phyloP scores from a whole-genome alignment of 2,888 invertebrate genomes.

The Erpobdella octoculata region DNA sequence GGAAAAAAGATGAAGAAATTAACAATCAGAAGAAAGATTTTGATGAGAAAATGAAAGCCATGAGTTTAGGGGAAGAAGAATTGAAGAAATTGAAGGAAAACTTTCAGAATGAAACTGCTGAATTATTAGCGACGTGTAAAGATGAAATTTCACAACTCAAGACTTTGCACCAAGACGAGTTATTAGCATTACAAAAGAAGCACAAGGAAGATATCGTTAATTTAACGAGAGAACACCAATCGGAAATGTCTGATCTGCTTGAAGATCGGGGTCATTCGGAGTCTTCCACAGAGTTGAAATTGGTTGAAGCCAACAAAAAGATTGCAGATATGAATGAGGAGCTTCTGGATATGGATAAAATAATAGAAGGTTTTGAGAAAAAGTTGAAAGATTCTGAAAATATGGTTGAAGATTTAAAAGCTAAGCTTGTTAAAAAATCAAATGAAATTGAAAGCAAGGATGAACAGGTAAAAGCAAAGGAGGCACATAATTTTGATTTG shows the following conservation, averaged over 20 bases:
- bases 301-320: background rate
- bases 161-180: background rate
- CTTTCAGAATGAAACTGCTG: too few relatives aligned
- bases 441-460: background rate
- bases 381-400: conserved; percentile 6
- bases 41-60: background rate
- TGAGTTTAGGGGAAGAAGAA: too few relatives aligned
- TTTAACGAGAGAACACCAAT: background rate
- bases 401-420: conserved; percentile 11
- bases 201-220: background rate
- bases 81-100: too few relatives aligned
- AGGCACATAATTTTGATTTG: background rate
- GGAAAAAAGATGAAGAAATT: background rate
- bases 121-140: too few relatives aligned
- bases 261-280: background rate
- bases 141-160: too few relatives aligned
- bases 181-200: background rate
- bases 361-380: background rate
- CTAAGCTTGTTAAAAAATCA: background rate
- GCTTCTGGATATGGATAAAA: background rate
- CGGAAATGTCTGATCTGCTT: background rate
- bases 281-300: background rate
- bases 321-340: background rate
- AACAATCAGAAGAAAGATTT: background rate
- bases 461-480: background rate